Percentiles rank a stretch among this genome's conserved stretches.
Conservation (phyloP, 2,888 invertebrate genomes). For the Spodoptera picta region DNA sequence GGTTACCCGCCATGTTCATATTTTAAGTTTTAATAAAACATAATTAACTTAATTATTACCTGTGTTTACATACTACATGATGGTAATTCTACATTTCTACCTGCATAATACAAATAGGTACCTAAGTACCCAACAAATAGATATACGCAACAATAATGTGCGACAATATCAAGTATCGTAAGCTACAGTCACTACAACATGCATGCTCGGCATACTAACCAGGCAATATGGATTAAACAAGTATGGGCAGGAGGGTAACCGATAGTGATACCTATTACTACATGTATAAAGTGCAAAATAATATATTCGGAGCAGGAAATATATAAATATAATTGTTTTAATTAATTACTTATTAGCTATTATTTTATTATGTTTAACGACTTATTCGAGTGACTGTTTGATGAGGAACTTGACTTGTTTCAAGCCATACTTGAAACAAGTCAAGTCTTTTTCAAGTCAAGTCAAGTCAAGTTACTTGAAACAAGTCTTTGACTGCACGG, state of each 20-base stretch:
- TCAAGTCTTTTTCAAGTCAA: no score
- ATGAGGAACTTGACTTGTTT: no score
- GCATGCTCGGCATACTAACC: constrained; percentile 32
- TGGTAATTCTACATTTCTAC: no score
- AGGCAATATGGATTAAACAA: not conserved
- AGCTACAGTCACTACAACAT: constrained; percentile 23
- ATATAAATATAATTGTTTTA: not conserved
- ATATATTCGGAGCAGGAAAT: not conserved
- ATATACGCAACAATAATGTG: no score
- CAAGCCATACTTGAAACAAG: no score
- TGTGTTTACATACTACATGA: no score
- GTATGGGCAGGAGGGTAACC: not conserved
- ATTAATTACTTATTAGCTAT: not conserved
- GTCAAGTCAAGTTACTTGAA: no score
- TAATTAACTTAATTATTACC: no score
- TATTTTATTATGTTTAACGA: not conserved
- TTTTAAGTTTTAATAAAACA: no score
- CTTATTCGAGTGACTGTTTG: no score
- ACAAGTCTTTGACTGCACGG: no score
- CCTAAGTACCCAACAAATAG: not conserved
- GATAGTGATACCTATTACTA: constrained; percentile 6
- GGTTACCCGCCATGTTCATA: no score
- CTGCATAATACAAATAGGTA: not conserved
- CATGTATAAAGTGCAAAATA: not conserved
- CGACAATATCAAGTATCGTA: constrained; percentile 12